These are phyloP conservation scores for Antrozous pallidus DNA, from an alignment of 2,797 vertebrate genomes.

Conservation along the genomic window DNA sequence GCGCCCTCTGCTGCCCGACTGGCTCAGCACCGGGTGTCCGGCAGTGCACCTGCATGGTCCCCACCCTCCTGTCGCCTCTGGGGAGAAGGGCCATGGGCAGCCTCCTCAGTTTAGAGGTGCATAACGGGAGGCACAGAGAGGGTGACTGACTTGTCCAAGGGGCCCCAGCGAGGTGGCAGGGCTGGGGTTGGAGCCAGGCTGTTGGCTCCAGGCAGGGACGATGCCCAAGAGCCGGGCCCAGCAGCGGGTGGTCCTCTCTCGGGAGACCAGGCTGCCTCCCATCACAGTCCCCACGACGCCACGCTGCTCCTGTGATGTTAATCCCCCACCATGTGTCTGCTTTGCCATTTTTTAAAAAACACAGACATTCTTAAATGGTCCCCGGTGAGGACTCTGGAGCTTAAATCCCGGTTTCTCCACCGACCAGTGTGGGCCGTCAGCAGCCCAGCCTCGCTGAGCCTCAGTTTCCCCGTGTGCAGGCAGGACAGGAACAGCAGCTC, in stretches of 20 bases:
- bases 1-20: no score
- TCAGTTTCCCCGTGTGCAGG: background rate
- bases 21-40: background rate
- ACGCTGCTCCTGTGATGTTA: background rate
- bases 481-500: background rate
- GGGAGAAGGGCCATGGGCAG: background rate
- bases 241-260: background rate
- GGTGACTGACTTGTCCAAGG: background rate
- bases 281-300: background rate
- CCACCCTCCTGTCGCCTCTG: background rate
- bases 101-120: background rate
- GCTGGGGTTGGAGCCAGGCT: background rate
- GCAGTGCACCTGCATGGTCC: background rate
- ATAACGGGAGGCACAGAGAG: background rate
- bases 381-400: background rate
- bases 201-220: background rate
- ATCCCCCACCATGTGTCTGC: background rate
- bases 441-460: background rate
- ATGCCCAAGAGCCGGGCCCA: fast-evolving
- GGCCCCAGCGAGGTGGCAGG: background rate
- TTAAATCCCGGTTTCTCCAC: background rate
- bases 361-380: background rate
- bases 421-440: background rate
- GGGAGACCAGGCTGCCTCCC: background rate
- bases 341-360: slow-evolving; percentile 14